Base-by-base conservation (phyloP, 2,797 vertebrate genomes). In the Coendou prehensilis region DNA sequence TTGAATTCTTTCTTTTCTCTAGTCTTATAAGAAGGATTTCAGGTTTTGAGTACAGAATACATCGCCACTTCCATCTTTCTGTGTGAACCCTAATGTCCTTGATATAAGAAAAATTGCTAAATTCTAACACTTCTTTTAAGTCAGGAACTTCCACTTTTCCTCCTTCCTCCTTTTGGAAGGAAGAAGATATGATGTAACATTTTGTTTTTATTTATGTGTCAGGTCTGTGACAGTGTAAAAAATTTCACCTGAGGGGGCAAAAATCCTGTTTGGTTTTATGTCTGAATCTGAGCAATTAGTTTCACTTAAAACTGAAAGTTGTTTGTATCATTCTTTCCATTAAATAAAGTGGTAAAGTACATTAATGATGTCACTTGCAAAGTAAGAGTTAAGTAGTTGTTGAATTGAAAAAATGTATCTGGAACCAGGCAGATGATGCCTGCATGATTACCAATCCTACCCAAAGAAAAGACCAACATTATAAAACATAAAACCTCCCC, bases 371-470 rank as follows among this genome's bases (percentile, higher is more conserved):
- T 41, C 47, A 14, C 37, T 9, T 73, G 17, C 59, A 67, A 33
- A 80, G 71, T 11, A 80, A 45, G 81, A 91, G 69, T 80, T 89
- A 73, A 84, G 56, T 57, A 87, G 93, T 88, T 93, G 63, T 86
- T 80, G 59, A 96, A 84, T 20, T 57, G 79, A 93, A 91, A 69
- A n/a, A 54, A 88, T 47, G 54, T 73, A 18, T 33, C 64, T 57
- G 82, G 45, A 54, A 79, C 17, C 23, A 80, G 15, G 52, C 28
- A 85, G n/a, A 71, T n/a, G 56, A 64, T 79, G 37, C 54, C 61
- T 61, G 41, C 23, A 47, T 78, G 45, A 61, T 85, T 89, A 47
- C 37, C 9, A 37, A 71, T 63, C 89, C 30, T 67, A 59, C 50
- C 17, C 50, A 87, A 79, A 80, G 15, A 86, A 63, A 81, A 95